Evolutionary conservation across 2,797 vertebrate species (phyloP), one percentile per base, ranked within the genome.

Genomic region (Catostomus latipinnis): DNA sequence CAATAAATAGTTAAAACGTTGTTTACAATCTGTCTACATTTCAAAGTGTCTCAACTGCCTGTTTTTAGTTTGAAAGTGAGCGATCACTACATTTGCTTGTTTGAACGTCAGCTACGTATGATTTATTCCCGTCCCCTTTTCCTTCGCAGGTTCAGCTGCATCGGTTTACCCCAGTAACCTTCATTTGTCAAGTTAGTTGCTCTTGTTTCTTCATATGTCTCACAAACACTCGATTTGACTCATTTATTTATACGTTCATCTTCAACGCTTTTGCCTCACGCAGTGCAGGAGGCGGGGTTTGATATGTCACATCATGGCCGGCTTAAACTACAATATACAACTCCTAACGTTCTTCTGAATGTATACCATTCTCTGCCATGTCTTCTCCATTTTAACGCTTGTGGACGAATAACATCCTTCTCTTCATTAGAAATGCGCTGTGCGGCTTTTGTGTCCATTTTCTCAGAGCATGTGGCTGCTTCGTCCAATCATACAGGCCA

Each of bases 101-200:
- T 89, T 85, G 91, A 85, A 90, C 85, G 88, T 89, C 83, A 80
- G 90, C 92, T 79, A 88, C 84, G 87, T 84, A 92, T 88, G 93
- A 94, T 94, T 96, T 95, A 93, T 91, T 89, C 80, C 82, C 82
- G 58, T 82, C 70, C 77, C 91, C 94, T 92, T 98, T 97, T 97
- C 91, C 94, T 97, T 95, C 96, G 88, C 96, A 97, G 96, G 95
- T 96, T 96, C 94, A 96, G 93, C 92, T 96, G 93, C 93, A 89
- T 93, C 92, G 86, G 94, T 96, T 98, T 97, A 97, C 95, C 92
- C 94, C 88, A 94, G 96, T 99, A 98, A 96, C 96, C 95, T 96
- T 93, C 96, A 97, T 98, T 95, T 94, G 94, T 95, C 96, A 97
- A 98, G 95, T 98, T 98, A 92, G 86, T 98, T 96, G 96, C 93